Percentiles rank a stretch among this genome's conserved stretches.
These are phyloP conservation scores for Clarias magur DNA, from an alignment of 2,113 vertebrate genomes.

Conservation along the genomic window DNA sequence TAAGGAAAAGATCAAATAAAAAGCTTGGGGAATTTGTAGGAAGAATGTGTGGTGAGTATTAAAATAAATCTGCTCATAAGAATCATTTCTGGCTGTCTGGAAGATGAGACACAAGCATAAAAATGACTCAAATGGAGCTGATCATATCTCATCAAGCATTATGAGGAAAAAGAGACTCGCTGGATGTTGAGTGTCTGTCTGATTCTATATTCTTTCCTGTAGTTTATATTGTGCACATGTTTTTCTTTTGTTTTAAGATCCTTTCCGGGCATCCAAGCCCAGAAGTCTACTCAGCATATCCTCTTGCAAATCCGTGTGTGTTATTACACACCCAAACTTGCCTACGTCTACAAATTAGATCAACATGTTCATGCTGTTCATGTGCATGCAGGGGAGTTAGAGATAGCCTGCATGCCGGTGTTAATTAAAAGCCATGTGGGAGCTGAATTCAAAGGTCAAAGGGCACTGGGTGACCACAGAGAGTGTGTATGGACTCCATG, in stretches of 20 bases:
- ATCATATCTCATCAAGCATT: not conserved
- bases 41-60: not conserved
- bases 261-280: not conserved
- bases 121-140: conserved; percentile 24
- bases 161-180: not conserved
- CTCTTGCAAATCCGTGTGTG: conserved; percentile 27
- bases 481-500: conserved; percentile 38
- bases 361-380: conserved; percentile 7
- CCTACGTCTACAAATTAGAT: conserved; percentile 17
- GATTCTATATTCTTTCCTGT: not conserved
- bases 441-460: conserved; percentile 54
- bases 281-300: conserved; percentile 45
- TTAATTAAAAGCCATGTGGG: conserved; percentile 50
- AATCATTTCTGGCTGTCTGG: not conserved
- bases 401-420: conserved; percentile 5
- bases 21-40: not conserved
- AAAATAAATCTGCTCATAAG: not conserved
- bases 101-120: not conserved
- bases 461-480: conserved; percentile 45
- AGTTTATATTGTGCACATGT: not conserved
- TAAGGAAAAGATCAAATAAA: not conserved
- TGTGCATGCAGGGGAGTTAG: not conserved
- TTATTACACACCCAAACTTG: conserved; percentile 25
- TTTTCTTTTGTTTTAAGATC: conserved; percentile 11
- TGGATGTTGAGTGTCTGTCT: not conserved